Base-by-base conservation (phyloP, 2,113 vertebrate genomes). In the Alaudala cheleensis region DNA sequence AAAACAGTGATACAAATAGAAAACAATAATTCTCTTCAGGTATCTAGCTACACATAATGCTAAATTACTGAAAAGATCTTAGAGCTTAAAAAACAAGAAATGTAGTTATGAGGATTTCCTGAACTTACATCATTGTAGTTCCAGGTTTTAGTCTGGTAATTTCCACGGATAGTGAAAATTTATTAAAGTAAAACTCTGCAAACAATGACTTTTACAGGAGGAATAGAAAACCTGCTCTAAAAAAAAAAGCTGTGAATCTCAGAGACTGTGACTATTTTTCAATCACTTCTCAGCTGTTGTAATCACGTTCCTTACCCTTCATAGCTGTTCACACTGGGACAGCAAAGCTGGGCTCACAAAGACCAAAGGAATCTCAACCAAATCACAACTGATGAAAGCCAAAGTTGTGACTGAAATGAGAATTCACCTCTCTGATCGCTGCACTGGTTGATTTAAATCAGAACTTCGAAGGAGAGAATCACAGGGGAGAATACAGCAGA, bases 381-480 rank as follows among this genome's bases (percentile, higher is more conserved):
- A 62, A 89, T 77, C 60, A 66, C 34, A 53, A n/a, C 14, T 40
- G 60, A 10, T 56, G 61, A 85, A 93, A 94, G 22, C 14, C 82
- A 93, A 91, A 94, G 56, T 40, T 92, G 88, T 81, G 74, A 47
- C 40, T 61, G 76, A 95, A 95, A 71, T 23, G 8, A 18, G 79
- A 85, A 94, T 50, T 13, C 25, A 82, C 44, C 12, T 3, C 45
- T 88, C 53, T 62, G 67, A 88, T 26, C 34, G 25, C 66, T 82
- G 67, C 21, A 60, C 58, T 64, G 89, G 20, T 72, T 71, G 34
- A 10, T 81, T 91, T 81, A 84, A 81, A 22, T 69, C 56, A 83
- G 57, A 95, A 92, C 40, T 85, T 93, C 61, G 85, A 86, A 94
- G 65, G 23, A 76, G 13, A 47, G 14, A 53, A 19, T 54, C 57